Conservation (phyloP, 2,797 vertebrate species). For the Parambassis ranga region DNA sequence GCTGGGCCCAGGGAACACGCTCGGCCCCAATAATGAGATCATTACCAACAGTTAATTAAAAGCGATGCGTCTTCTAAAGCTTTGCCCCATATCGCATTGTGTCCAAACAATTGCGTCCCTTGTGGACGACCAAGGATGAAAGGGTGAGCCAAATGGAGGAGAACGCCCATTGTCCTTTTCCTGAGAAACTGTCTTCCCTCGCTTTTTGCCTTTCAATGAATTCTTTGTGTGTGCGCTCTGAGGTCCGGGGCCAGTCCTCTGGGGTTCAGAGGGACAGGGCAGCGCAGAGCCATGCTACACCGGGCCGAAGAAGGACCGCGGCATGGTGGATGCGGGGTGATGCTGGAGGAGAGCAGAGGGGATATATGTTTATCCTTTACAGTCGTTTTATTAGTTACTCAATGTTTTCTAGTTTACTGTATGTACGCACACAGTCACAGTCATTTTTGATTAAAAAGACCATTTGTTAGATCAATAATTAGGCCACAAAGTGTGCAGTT, state of each 20-base stretch:
- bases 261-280: slow-evolving; percentile 55
- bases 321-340: not conserved
- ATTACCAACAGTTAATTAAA: slow-evolving; percentile 86
- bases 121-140: slow-evolving; percentile 78
- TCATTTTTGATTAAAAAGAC: not conserved
- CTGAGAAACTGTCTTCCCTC: slow-evolving; percentile 80
- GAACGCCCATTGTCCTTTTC: slow-evolving; percentile 77
- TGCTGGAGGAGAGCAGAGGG: not conserved
- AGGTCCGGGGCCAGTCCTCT: slow-evolving; percentile 37
- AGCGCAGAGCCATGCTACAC: slow-evolving; percentile 17
- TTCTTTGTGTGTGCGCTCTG: slow-evolving; percentile 68
- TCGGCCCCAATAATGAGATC: slow-evolving; percentile 82
- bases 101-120: slow-evolving; percentile 79
- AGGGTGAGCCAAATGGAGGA: slow-evolving; percentile 76
- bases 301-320: slow-evolving; percentile 20
- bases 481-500: too few species aligned
- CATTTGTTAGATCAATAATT: not conserved
- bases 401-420: not conserved
- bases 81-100: slow-evolving; percentile 75
- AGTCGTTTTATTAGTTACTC: too few species aligned
- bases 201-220: slow-evolving; percentile 78
- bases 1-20: slow-evolving; percentile 53
- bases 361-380: too few species aligned
- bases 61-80: slow-evolving; percentile 81
- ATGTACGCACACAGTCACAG: too few species aligned